Conservation (phyloP, 1,140 invertebrate genomes). For the Mercenaria mercenaria region DNA sequence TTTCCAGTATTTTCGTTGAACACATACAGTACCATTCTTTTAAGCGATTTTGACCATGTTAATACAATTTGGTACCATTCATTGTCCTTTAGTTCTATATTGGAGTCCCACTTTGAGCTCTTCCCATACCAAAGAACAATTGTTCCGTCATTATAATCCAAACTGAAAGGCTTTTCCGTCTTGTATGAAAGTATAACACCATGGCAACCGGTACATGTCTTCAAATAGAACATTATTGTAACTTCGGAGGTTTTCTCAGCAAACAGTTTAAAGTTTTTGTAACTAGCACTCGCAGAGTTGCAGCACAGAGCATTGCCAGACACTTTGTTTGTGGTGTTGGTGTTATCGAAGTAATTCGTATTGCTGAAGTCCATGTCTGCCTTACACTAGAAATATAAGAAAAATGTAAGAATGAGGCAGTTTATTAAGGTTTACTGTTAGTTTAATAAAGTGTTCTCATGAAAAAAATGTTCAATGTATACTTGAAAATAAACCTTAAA, state of each 20-base stretch:
- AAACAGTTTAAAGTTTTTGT: slow-evolving; percentile 45
- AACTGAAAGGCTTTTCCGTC: slow-evolving; percentile 12
- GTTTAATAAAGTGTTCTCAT: no score
- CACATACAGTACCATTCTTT: slow-evolving; percentile 5
- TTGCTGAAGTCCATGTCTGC: slow-evolving; percentile 25
- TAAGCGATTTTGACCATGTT: slow-evolving; percentile 29
- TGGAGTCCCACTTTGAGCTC: neutral
- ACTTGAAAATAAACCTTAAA: no score
- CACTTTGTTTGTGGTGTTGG: neutral
- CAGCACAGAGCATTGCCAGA: slow-evolving; percentile 47
- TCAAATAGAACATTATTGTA: slow-evolving; percentile 58
- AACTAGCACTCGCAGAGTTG: slow-evolving; percentile 28
- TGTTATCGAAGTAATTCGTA: slow-evolving; percentile 41
- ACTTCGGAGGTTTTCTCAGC: neutral
- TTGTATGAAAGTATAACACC: slow-evolving; percentile 58
- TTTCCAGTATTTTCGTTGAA: slow-evolving; percentile 30
- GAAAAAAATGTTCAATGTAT: no score
- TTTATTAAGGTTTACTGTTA: neutral
- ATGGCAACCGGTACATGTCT: slow-evolving; percentile 51
- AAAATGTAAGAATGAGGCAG: neutral
- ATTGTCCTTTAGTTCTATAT: slow-evolving; percentile 56
- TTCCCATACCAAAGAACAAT: slow-evolving; percentile 29
- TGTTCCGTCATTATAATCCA: slow-evolving; percentile 42
- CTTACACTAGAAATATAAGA: slow-evolving; percentile 42
- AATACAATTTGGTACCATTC: slow-evolving; percentile 50